Evolutionary conservation across 2,888 invertebrate species (phyloP).

Genomic region (Drosophila meridionalis): DNA sequence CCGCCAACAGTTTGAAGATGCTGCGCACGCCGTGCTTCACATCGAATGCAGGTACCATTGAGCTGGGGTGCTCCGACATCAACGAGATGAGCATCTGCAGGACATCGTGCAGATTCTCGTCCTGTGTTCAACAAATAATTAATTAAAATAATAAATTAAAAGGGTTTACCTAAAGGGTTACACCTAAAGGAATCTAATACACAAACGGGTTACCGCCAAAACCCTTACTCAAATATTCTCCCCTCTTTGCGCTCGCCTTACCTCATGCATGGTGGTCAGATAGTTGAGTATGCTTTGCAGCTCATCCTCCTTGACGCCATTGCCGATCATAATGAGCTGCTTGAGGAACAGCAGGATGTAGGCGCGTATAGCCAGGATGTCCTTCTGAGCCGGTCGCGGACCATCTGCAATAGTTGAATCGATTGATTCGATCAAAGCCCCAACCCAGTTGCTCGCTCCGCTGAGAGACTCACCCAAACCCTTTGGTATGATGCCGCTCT

Average conservation of each 20-base stretch:
- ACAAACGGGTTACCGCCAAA: too few species aligned
- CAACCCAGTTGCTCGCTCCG: too few species aligned
- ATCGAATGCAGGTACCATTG: slow-evolving; percentile 99
- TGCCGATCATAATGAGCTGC: slow-evolving; percentile 98
- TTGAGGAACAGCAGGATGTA: slow-evolving; percentile 98
- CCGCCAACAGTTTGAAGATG: slow-evolving; percentile 98
- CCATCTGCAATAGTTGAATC: slow-evolving; percentile 88
- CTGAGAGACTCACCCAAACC: slow-evolving; percentile 91
- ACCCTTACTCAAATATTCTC: too few species aligned
- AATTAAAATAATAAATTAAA: too few species aligned
- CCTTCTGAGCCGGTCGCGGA: slow-evolving; percentile 96
- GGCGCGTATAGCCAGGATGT: slow-evolving; percentile 96
- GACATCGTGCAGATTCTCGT: slow-evolving; percentile 99
- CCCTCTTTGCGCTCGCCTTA: slow-evolving; percentile 74
- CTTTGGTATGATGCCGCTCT: slow-evolving; percentile 98
- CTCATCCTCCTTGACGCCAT: slow-evolving; percentile 99
- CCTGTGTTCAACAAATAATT: slow-evolving; percentile 84
- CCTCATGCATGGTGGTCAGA: slow-evolving; percentile 98
- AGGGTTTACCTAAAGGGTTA: too few species aligned
- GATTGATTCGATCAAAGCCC: background rate
- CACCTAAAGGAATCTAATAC: background rate
- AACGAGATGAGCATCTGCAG: slow-evolving; percentile 98
- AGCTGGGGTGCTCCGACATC: slow-evolving; percentile 99
- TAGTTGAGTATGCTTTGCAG: slow-evolving; percentile 99
- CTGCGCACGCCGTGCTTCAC: slow-evolving; percentile 98